Percentiles rank a stretch among this genome's conserved stretches.
These are phyloP conservation scores for Conger conger DNA, from an alignment of 2,113 vertebrate genomes.

Conservation along the genomic window DNA sequence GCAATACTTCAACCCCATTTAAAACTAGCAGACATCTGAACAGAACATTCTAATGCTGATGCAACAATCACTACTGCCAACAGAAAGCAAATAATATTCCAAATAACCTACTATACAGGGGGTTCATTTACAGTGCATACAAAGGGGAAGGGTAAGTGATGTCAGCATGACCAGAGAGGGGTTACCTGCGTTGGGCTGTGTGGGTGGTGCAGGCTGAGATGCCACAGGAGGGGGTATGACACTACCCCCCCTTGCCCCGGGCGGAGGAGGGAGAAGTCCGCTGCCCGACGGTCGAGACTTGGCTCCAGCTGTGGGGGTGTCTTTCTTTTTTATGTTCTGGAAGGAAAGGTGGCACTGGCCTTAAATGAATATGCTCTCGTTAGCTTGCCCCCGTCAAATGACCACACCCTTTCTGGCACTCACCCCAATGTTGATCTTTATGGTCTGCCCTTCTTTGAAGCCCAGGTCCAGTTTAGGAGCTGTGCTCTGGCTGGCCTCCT, in stretches of 20 bases:
- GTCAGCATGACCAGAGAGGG: background rate
- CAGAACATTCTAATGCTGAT: too few species aligned
- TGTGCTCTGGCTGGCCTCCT: conserved; percentile 68
- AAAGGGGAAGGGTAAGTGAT: background rate
- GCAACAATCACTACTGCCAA: too few species aligned
- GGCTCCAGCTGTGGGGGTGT: conserved; percentile 51
- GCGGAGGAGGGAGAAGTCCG: conserved; percentile 84
- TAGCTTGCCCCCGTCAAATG: background rate
- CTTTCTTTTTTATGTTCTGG: conserved; percentile 93
- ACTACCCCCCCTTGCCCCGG: conserved; percentile 67
- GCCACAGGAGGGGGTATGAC: conserved; percentile 44
- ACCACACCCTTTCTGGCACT: conserved; percentile 42
- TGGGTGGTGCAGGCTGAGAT: conserved; percentile 45
- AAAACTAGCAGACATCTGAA: too few species aligned
- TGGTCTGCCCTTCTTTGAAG: conserved; percentile 97
- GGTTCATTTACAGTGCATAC: background rate
- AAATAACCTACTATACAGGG: background rate
- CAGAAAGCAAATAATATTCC: too few species aligned
- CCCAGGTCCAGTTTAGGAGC: conserved; percentile 88
- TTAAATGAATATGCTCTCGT: background rate
- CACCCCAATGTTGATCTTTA: conserved; percentile 94
- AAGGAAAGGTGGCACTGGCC: background rate
- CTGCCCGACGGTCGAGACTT: conserved; percentile 60
- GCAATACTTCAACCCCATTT: background rate
- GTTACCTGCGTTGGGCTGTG: conserved; percentile 67